Base-by-base conservation (phyloP, 2,888 invertebrate species). In the Tiphia femorata region DNA sequence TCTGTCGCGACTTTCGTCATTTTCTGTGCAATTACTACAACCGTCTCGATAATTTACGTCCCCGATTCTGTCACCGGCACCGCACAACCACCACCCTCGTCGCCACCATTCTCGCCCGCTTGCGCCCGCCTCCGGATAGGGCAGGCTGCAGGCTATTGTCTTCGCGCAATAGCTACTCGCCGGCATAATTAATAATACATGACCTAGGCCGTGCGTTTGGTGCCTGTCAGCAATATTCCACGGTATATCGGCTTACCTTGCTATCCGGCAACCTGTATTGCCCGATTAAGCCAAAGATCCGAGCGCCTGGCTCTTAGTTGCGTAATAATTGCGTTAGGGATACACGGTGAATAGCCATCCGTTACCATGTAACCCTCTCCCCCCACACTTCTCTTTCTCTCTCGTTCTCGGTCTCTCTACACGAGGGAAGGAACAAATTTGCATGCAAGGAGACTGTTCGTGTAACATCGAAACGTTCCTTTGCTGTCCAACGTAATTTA, bases 161-260 rank as follows among this genome's bases (percentile, higher is more conserved):
- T 62, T 56, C 60, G 33, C 37, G 52, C 67, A 68, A 70, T 70
- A 61, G 67, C 50, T 55, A 44, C 55, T 56, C 62, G 62, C 54
- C 51, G 59, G 53, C 58, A 61, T 66, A 72, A 70, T 68, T 72
- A 69, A 70, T 72, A 70, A 68, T 63, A 61, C 70, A 60, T 68
- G 63, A 62, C 40, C 55, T 38, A 48, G 25, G 50, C 52, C 48
- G 46, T 54, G 44, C 41, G 42, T 52, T 53, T 41, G 53, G 27
- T 56, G 25, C 46, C 49, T 62, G 62, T 64, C 62, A 53, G 40
- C 51, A 41, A 61, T 58, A 54, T 64, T 61, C 62, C 62, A 62
- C 41, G 49, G 55, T 58, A 42, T 47, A 58, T 54, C 51, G 54
- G 44, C 23, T 61, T 61, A n/a, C 43, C 52, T 42, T 42, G 43